phyloP scores from a whole-genome alignment of 2,113 vertebrate species.

The Verasper variegatus region DNA sequence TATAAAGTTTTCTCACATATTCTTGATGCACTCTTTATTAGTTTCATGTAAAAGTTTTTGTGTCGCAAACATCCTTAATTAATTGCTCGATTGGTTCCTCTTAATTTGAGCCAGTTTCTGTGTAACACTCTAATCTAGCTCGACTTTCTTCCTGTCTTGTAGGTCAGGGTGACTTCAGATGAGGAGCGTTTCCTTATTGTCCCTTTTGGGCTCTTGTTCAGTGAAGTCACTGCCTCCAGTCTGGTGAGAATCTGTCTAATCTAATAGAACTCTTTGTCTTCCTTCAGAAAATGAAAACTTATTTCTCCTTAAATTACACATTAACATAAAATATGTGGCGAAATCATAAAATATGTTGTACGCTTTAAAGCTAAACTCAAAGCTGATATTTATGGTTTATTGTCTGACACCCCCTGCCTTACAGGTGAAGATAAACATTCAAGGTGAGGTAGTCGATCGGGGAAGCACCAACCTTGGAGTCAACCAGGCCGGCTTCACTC shows the following conservation, averaged over 20 bases:
- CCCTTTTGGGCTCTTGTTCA: conserved; percentile 96
- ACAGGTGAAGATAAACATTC: conserved; percentile 95
- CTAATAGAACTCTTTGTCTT: neutral
- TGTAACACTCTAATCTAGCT: neutral
- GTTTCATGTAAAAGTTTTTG: no score
- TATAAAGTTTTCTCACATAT: no score
- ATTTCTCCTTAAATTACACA: neutral
- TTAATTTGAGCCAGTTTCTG: neutral
- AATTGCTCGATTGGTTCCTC: neutral
- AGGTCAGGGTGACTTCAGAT: conserved; percentile 94
- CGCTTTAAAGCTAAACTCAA: no score
- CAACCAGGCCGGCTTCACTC: conserved; percentile 92
- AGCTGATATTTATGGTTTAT: neutral
- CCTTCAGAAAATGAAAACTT: neutral
- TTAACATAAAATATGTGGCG: no score
- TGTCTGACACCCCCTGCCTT: neutral
- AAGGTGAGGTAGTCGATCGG: conserved; percentile 92
- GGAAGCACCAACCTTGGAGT: conserved; percentile 97
- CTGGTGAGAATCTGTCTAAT: conserved; percentile 84
- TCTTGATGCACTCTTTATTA: no score
- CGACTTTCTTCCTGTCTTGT: conserved; percentile 22
- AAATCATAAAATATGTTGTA: no score
- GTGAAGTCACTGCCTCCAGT: conserved; percentile 97
- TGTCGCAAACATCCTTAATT: neutral
- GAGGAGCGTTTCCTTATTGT: conserved; percentile 95